Evolutionary conservation across 2,888 invertebrate genomes (phyloP).

Genomic region (Apocheima hispidaria): DNA sequence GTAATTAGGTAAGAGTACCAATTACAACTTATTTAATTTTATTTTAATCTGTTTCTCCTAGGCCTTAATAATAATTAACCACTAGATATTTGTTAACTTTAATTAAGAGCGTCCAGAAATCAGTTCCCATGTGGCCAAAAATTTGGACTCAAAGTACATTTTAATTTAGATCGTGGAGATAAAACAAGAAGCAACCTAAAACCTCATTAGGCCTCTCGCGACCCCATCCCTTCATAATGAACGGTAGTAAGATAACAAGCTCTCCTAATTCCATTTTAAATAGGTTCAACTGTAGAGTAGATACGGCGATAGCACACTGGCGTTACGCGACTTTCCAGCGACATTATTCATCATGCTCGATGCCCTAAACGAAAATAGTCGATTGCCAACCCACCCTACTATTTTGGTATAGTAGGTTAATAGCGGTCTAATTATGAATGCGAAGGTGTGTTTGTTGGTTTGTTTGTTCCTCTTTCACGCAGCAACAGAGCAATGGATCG

Average conservation of each 20-base stretch:
- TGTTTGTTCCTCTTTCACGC: too few species aligned
- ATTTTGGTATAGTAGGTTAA: too few species aligned
- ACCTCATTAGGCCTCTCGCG: slow-evolving; percentile 31
- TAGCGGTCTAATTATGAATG: too few species aligned
- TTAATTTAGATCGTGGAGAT: slow-evolving; percentile 34
- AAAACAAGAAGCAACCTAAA: slow-evolving; percentile 28
- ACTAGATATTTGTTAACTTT: slow-evolving; percentile 10
- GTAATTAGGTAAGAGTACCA: background rate
- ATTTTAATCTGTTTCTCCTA: background rate
- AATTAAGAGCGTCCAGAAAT: slow-evolving; percentile 18
- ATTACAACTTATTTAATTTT: background rate
- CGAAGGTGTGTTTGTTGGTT: too few species aligned
- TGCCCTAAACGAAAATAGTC: background rate
- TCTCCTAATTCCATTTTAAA: slow-evolving; percentile 43
- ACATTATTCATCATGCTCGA: background rate
- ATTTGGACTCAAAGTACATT: slow-evolving; percentile 20
- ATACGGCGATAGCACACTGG: background rate
- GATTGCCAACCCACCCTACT: too few species aligned
- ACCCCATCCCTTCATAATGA: slow-evolving; percentile 32
- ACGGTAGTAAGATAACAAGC: slow-evolving; percentile 41
- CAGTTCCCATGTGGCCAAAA: slow-evolving; percentile 25
- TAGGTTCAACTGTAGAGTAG: slow-evolving; percentile 26
- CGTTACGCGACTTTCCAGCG: background rate
- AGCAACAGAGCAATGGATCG: too few species aligned
- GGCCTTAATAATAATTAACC: slow-evolving; percentile 1